Evolutionary conservation across 2,797 vertebrate species (phyloP).

Genomic region (Sardinella longiceps): DNA sequence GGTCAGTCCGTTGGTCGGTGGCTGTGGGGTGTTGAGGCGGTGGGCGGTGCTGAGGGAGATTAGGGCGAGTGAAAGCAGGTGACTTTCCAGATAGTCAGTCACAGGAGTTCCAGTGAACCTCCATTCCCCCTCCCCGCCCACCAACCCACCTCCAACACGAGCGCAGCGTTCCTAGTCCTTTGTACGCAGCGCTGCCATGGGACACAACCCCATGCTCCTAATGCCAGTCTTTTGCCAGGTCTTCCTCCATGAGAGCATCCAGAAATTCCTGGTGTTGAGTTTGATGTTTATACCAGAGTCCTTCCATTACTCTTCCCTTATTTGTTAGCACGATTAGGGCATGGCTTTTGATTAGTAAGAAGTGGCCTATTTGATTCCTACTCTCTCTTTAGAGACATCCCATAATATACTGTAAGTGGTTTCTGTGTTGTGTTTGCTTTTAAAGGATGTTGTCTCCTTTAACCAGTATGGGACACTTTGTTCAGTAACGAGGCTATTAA

Average conservation of each 20-base stretch:
- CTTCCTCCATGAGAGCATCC: neutral
- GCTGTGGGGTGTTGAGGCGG: too few relatives aligned
- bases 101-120: neutral
- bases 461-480: neutral
- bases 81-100: slow-evolving; percentile 14
- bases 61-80: slow-evolving; percentile 16
- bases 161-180: too few relatives aligned
- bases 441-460: neutral
- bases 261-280: neutral
- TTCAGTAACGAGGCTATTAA: neutral
- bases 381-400: neutral
- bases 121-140: neutral
- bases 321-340: neutral
- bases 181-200: neutral
- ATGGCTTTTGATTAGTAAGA: neutral
- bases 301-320: neutral
- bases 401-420: neutral
- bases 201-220: neutral
- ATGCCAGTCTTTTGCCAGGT: neutral
- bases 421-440: neutral
- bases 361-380: neutral
- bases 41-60: neutral
- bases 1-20: too few relatives aligned
- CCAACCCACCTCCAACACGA: neutral
- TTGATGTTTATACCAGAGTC: neutral